Evolutionary conservation across 2,888 invertebrate species (phyloP).

Genomic region (Drosophila phalerata): DNA sequence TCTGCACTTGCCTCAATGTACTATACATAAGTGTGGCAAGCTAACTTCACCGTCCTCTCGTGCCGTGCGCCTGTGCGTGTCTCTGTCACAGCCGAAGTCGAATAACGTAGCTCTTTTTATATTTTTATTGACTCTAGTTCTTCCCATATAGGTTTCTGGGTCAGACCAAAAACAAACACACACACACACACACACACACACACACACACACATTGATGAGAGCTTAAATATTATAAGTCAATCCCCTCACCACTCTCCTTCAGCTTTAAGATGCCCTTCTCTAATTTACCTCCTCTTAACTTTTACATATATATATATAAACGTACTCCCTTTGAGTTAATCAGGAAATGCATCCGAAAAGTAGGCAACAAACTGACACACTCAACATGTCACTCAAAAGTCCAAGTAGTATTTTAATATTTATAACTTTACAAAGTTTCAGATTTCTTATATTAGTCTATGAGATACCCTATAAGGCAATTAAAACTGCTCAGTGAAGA

Average conservation of each 20-base stretch:
- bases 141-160: constrained; percentile 75
- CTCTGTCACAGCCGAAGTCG: constrained; percentile 40
- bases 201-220: constrained; percentile 29
- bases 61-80: constrained; percentile 53
- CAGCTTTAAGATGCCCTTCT: not conserved
- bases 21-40: constrained; percentile 12
- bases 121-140: constrained; percentile 72
- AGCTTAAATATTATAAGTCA: constrained; percentile 21
- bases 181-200: constrained; percentile 14
- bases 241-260: not conserved
- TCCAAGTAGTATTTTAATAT: not conserved
- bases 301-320: too few relatives aligned
- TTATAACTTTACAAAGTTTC: not conserved
- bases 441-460: too few relatives aligned
- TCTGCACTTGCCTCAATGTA: constrained; percentile 14
- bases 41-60: constrained; percentile 15
- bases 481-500: not conserved
- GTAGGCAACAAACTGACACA: constrained; percentile 6
- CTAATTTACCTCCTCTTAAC: constrained; percentile 14
- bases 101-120: constrained; percentile 39
- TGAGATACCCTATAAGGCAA: constrained; percentile 1
- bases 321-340: constrained; percentile 1
- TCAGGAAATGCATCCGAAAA: constrained; percentile 15
- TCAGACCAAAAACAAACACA: constrained; percentile 52
- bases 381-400: not conserved